phyloP scores from a whole-genome alignment of 1,140 invertebrate genomes.

The Chelonus insularis region DNA sequence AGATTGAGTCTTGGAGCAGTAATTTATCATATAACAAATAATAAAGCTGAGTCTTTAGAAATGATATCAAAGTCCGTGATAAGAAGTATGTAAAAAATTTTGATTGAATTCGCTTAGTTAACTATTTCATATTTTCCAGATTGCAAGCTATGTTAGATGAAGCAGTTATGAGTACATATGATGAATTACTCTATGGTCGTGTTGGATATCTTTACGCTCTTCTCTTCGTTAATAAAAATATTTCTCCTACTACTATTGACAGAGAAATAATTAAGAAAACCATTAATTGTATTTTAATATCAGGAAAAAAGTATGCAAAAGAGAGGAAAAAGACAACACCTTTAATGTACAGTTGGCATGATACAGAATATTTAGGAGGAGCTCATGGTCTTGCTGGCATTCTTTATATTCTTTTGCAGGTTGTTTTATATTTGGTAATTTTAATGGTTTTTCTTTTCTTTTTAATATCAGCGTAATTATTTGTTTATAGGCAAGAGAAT shows the following conservation, averaged over 20 bases:
- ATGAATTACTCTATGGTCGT: constrained; percentile 86
- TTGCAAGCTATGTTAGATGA: constrained; percentile 60
- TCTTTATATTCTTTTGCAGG: constrained; percentile 78
- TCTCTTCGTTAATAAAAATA: constrained; percentile 71
- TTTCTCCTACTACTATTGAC: constrained; percentile 56
- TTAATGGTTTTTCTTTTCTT: too few relatives aligned
- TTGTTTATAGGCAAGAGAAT: constrained; percentile 60
- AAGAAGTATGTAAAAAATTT: constrained; percentile 44
- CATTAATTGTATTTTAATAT: constrained; percentile 66
- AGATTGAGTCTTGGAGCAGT: constrained; percentile 72
- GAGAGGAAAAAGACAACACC: constrained; percentile 62
- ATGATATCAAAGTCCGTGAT: constrained; percentile 59
- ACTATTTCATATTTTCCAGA: too few relatives aligned
- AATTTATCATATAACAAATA: constrained; percentile 62
- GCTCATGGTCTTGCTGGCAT: constrained; percentile 89
- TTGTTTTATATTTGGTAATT: constrained; percentile 41
- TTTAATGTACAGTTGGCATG: constrained; percentile 85
- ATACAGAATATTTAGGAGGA: constrained; percentile 83
- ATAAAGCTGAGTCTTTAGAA: constrained; percentile 52
- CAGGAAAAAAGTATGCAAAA: constrained; percentile 65
- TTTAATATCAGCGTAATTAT: too few relatives aligned
- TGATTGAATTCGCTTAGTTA: too few relatives aligned
- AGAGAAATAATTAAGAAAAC: constrained; percentile 62
- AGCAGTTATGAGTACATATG: constrained; percentile 63
- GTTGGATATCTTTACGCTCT: constrained; percentile 82